Evolutionary conservation across 2,797 vertebrate species (phyloP).

Genomic region (Mormyrus proboscirostris): DNA sequence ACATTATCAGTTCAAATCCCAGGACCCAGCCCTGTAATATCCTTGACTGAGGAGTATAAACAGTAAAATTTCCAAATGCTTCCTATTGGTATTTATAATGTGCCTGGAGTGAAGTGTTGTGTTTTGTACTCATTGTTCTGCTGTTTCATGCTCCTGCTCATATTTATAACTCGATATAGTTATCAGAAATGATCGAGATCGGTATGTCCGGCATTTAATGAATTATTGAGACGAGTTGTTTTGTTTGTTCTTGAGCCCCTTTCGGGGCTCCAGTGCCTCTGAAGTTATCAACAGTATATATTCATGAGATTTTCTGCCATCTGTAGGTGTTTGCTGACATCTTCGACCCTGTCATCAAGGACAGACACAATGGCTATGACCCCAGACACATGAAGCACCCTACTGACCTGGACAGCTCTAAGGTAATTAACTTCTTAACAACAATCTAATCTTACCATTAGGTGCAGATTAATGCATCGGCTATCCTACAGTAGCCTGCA

Average conservation of each 20-base stretch:
- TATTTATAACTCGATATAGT: neutral
- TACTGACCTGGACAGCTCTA: slow-evolving; percentile 83
- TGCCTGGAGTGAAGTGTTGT: neutral
- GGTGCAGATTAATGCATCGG: neutral
- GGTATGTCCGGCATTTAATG: neutral
- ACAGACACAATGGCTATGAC: slow-evolving; percentile 93
- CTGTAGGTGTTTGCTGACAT: slow-evolving; percentile 83
- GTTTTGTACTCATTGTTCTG: neutral
- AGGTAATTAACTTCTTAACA: slow-evolving; percentile 57
- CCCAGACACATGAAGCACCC: slow-evolving; percentile 79
- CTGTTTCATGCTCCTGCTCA: neutral
- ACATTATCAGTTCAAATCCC: neutral
- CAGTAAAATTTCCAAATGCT: neutral
- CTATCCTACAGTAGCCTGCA: neutral
- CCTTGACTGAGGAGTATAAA: neutral
- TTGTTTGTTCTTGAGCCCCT: neutral
- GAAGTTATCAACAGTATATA: neutral
- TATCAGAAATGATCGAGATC: neutral
- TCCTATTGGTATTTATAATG: neutral
- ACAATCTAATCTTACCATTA: neutral
- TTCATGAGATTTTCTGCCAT: neutral
- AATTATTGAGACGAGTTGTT: neutral
- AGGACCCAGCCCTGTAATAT: neutral
- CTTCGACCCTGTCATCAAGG: slow-evolving; percentile 84
- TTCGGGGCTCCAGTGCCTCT: neutral